Base-by-base conservation (phyloP, 2,797 vertebrate species). In the Micrastur ruficollis region DNA sequence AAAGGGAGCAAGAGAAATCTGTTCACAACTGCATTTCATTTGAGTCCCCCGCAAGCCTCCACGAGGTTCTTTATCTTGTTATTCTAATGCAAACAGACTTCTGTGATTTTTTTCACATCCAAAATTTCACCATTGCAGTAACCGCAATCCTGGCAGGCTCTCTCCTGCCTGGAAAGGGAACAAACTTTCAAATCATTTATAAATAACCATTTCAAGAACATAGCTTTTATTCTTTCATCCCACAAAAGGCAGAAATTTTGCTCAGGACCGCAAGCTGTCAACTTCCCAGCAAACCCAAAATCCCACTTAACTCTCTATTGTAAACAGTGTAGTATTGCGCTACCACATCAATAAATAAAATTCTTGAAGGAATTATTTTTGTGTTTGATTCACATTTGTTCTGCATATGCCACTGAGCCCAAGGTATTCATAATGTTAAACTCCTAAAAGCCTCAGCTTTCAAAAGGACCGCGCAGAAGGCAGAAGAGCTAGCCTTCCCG, bases 301-400 rank as follows among this genome's bases (percentile, higher is more conserved):
- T 95, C 97, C 96, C 96, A 94, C 94, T 97, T 95, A 97, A 95
- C 89, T 97, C 93, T 89, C 97, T 93, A 93, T 81, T 97, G 91
- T 98, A 98, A 98, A 98, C 96, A 98, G 97, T 78, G 89, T 94
- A 97, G 95, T 96, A 97, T 95, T 97, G 95, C 80, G 52, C 94
- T 87, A 89, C 97, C 98, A 98, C 97, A 98, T 98, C 98, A 98
- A 98, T 95, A 92, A 95, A 94, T 89, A 92, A 85, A 92, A 96
- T 97, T 97, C 96, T 95, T 97, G 91, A 90, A 97, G 96, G 96
- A 97, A 97, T 97, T 95, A 96, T 89, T 95, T 76, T 49, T 86
- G 91, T 90, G 96, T 96, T 98, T 96, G 93, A 97, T 94, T 97
- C 97, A 97, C 98, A 98, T 98, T 98, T 98, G 98, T 96, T 98